A percentile compares a stretch with the other conserved stretches of the same genome.
Evolutionary conservation across 2,113 vertebrate species (phyloP).

Genomic region (Chitala chitala): DNA sequence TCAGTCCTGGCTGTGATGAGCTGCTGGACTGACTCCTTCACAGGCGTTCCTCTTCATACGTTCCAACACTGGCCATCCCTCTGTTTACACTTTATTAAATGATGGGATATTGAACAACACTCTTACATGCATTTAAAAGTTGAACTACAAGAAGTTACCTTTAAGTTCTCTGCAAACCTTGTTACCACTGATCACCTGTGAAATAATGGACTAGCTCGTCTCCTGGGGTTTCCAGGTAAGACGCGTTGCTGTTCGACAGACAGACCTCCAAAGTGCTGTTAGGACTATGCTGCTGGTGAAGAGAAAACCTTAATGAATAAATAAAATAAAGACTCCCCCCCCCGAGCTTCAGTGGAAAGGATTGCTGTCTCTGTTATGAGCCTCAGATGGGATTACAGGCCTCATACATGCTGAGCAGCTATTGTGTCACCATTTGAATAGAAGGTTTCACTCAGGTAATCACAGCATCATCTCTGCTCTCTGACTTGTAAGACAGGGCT

Average conservation of each 20-base stretch:
- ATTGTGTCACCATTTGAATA: no score
- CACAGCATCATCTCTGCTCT: no score
- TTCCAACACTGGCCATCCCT: constrained; percentile 14
- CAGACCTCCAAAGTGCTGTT: constrained; percentile 36
- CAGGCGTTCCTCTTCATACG: constrained; percentile 34
- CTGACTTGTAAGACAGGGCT: no score
- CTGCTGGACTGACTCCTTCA: constrained; percentile 41
- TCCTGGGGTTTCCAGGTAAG: constrained; percentile 28
- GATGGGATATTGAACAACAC: constrained; percentile 17
- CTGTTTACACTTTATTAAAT: constrained; percentile 31
- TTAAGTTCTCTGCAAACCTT: constrained; percentile 23
- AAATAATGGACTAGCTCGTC: constrained; percentile 30
- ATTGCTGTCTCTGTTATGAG: no score
- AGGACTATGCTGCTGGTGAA: constrained; percentile 24
- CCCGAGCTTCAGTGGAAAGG: no score
- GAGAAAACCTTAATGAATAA: constrained; percentile 24
- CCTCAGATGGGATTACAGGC: no score
- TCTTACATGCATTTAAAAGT: constrained; percentile 30
- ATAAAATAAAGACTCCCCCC: neutral
- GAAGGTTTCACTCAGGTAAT: no score
- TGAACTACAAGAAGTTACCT: constrained; percentile 20
- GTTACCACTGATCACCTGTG: neutral
- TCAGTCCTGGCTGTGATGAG: constrained; percentile 19
- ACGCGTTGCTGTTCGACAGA: constrained; percentile 35
- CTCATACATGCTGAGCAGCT: no score